Conservation (phyloP, 1,140 invertebrate genomes). For the Caenorhabditis latens region DNA sequence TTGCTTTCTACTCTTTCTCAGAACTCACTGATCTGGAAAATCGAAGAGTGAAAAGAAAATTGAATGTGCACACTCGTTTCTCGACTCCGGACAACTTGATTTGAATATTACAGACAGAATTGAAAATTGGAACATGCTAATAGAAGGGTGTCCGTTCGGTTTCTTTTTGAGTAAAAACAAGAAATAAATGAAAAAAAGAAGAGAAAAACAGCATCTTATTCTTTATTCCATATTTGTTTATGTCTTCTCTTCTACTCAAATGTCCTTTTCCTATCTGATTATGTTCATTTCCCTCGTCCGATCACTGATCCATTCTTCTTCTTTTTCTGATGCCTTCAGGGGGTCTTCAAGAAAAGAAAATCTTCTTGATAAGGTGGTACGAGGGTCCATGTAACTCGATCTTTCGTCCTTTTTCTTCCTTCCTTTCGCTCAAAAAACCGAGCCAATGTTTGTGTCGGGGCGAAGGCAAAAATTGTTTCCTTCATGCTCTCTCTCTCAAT, state of each 20-base stretch:
- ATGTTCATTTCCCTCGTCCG: not conserved
- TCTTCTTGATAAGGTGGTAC: constrained; percentile 11
- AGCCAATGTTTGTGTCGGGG: constrained; percentile 34
- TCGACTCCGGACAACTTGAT: not conserved
- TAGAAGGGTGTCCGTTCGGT: not conserved
- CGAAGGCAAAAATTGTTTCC: constrained; percentile 42
- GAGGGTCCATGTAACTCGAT: constrained; percentile 6
- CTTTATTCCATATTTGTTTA: not conserved
- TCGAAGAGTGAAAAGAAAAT: constrained; percentile 39
- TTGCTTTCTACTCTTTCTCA: not conserved
- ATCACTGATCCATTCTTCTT: not conserved
- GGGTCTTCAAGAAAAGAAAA: not conserved
- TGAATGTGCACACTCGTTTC: constrained; percentile 6
- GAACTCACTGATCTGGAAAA: constrained; percentile 42
- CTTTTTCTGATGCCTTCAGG: not conserved
- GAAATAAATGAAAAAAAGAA: not conserved
- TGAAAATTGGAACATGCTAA: not conserved
- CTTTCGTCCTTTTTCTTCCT: constrained; percentile 9
- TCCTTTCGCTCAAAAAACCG: not conserved
- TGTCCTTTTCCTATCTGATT: not conserved
- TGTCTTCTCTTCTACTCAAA: not conserved
- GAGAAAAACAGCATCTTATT: constrained; percentile 6
- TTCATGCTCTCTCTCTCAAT: constrained; percentile 13
- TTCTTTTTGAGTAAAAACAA: not conserved
- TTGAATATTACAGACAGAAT: not conserved